These are phyloP conservation scores for Perdita meconis DNA, from an alignment of 2,888 invertebrate genomes.

Conservation along the genomic window DNA sequence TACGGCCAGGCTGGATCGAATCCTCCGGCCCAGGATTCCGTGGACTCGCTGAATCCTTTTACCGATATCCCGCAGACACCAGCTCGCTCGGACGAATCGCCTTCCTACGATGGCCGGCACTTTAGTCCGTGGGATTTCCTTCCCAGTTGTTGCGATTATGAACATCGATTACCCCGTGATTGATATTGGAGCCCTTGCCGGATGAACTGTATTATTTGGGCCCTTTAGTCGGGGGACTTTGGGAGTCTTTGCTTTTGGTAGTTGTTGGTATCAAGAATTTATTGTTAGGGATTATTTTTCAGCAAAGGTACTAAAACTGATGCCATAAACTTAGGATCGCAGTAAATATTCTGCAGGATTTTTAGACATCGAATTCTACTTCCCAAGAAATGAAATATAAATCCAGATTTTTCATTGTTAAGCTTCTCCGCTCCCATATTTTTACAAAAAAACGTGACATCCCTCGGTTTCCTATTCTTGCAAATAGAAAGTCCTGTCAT, in stretches of 20 bases:
- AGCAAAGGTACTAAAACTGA: too few relatives aligned
- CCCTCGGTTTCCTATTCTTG: too few relatives aligned
- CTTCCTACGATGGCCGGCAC: neutral
- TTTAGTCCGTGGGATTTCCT: constrained; percentile 6
- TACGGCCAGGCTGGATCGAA: constrained; percentile 65
- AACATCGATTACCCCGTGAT: constrained; percentile 25
- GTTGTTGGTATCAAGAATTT: neutral
- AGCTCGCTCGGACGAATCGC: constrained; percentile 13
- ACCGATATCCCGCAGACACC: constrained; percentile 40
- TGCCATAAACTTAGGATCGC: too few relatives aligned
- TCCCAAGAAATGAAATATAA: too few relatives aligned
- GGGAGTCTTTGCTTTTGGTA: too few relatives aligned
- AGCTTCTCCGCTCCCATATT: too few relatives aligned
- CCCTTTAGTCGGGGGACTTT: neutral
- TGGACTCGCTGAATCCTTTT: constrained; percentile 49
- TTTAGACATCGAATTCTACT: too few relatives aligned
- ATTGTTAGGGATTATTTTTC: too few relatives aligned
- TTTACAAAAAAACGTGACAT: too few relatives aligned
- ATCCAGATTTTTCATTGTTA: too few relatives aligned
- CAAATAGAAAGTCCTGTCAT: too few relatives aligned
- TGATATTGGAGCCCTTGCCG: constrained; percentile 5
- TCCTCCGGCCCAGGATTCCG: constrained; percentile 53
- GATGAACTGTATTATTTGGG: neutral
- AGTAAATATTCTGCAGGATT: too few relatives aligned
- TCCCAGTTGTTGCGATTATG: neutral